Evolutionary conservation across 2,113 vertebrate species (phyloP), one percentile per base, ranked within the genome.

Genomic region (Tachycineta bicolor): DNA sequence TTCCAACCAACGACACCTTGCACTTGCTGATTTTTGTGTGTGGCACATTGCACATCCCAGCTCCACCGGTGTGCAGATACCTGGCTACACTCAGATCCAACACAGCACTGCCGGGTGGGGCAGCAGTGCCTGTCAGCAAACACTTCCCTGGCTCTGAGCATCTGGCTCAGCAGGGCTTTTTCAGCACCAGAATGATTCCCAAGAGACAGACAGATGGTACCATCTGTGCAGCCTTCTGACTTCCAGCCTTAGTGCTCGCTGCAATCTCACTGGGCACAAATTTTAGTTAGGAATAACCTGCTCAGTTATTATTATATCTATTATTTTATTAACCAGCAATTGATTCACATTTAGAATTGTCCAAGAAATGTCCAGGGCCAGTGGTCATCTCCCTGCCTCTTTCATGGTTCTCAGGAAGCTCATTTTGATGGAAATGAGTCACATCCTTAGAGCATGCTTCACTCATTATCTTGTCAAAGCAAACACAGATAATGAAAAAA

Each of bases 381-480:
- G 56, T 82, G 88, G 81, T 87, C 83, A 64, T 49, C 44, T 81
- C 73, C 34, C 13, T 81, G 68, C 26, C 52, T 78, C 73, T 83
- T 85, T 41, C 28, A n/a, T 70, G 26, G 46, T 68, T 93, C 69
- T 95, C 77, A 49, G 58, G 89, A 81, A 96, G 56, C 44, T 71
- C 56, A 9, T 90, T 92, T 75, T 60, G 44, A 79, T 84, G 73
- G 91, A 94, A 92, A 64, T 78, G 77, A 94, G 80, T 95, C 93
- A 94, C 44, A 84, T 90, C 88, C 79, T 82, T 73, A 65, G 62
- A 84, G 74, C 28, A 22, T 43, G 59, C 64, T 87, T 70, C 60
- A 9, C 37, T 89, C 33, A 58, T 77, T 64, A 60, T 39, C 82
- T 64, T 89, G 52, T 87, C 91, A 89, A 74, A 92, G 83, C 83